Evolutionary conservation across 2,797 vertebrate genomes (phyloP).

Genomic region (Mormyrus hasselquistii): DNA sequence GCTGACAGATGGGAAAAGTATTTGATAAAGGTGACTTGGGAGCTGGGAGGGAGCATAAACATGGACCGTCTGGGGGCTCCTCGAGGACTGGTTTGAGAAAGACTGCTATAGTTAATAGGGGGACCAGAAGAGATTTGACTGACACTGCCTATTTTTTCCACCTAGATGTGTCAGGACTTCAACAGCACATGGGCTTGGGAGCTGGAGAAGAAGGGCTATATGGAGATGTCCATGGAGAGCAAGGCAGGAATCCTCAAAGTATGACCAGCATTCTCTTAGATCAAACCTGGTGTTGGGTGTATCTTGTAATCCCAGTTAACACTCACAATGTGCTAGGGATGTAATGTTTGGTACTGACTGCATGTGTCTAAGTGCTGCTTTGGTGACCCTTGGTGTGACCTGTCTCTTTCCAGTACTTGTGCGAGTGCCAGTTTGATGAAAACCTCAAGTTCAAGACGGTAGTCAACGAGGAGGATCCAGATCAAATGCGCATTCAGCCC

Average conservation of each 20-base stretch:
- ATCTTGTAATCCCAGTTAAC: background rate
- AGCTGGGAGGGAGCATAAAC: background rate
- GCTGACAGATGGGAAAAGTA: conserved; percentile 97
- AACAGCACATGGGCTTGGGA: conserved; percentile 99
- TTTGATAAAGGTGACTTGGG: conserved; percentile 78
- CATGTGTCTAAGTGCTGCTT: background rate
- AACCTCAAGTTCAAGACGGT: conserved; percentile 94
- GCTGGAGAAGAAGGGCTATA: conserved; percentile 94
- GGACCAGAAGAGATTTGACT: background rate
- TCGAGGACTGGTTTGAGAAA: background rate
- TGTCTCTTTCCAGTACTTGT: conserved; percentile 77
- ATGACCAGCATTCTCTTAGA: conserved; percentile 31
- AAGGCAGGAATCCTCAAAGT: conserved; percentile 95
- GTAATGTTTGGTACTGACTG: background rate
- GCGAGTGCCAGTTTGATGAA: conserved; percentile 97
- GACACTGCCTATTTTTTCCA: background rate
- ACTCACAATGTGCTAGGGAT: background rate
- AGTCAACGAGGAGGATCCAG: conserved; percentile 90
- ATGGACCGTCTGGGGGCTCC: background rate
- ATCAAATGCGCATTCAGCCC: conserved; percentile 91
- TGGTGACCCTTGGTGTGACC: background rate
- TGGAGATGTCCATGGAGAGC: conserved; percentile 88
- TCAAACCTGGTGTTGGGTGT: background rate
- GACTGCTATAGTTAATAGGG: background rate
- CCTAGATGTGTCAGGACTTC: conserved; percentile 89